A percentile compares a stretch with the other conserved stretches of the same genome.
These are phyloP conservation scores for Myotis myotis DNA, from an alignment of 2,797 vertebrate genomes.

Conservation along the genomic window DNA sequence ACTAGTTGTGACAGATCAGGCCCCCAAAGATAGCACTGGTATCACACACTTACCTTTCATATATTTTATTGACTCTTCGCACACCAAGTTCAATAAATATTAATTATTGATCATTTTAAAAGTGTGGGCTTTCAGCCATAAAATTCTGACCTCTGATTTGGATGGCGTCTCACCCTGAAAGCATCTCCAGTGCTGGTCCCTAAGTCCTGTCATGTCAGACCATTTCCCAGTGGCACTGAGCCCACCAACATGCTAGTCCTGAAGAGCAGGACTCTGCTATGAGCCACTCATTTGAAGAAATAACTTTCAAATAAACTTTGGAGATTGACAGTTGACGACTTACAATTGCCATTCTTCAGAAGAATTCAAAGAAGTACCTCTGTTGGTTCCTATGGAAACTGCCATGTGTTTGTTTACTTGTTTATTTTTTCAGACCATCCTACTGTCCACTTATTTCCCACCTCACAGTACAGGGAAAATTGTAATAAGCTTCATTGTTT, in stretches of 20 bases:
- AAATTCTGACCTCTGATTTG: too few species aligned
- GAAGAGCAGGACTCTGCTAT: not conserved
- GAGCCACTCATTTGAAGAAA: not conserved
- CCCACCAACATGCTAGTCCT: too few species aligned
- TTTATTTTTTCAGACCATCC: not conserved
- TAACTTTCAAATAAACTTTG: not conserved
- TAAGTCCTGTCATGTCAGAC: accelerated
- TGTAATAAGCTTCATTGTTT: not conserved
- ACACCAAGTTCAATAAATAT: not conserved
- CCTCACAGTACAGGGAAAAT: not conserved
- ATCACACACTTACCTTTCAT: not conserved
- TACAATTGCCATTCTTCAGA: not conserved
- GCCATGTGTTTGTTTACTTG: not conserved
- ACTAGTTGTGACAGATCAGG: not conserved
- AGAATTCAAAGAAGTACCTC: not conserved
- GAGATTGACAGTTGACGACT: not conserved
- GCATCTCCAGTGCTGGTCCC: accelerated
- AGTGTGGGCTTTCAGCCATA: not conserved
- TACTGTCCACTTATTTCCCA: not conserved
- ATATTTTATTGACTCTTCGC: not conserved
- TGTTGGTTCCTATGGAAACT: not conserved
- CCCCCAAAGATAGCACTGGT: not conserved
- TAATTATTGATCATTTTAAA: not conserved
- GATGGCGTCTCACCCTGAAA: not conserved
- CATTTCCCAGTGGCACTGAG: accelerated